These are phyloP conservation scores for Allobates femoralis DNA, from an alignment of 2,797 vertebrate genomes.

Conservation along the genomic window DNA sequence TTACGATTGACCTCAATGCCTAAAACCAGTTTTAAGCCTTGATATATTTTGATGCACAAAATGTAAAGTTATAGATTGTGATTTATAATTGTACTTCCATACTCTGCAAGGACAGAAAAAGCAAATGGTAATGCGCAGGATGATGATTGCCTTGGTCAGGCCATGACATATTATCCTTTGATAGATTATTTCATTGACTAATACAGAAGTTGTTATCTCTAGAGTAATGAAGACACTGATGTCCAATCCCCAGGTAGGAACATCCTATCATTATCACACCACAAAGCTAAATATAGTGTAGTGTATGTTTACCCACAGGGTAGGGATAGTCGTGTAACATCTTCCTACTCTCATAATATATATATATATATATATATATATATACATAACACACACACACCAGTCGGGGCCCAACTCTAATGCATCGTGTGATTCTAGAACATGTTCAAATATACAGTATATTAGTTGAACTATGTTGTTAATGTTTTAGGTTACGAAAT, in stretches of 20 bases:
- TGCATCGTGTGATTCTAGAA: no score
- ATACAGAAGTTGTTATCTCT: background rate
- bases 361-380: slow-evolving; percentile 9
- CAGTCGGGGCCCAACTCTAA: no score
- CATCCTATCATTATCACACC: background rate
- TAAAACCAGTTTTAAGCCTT: background rate
- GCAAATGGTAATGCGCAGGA: no score
- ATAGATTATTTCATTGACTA: background rate
- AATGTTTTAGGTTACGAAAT: no score
- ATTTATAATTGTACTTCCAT: no score
- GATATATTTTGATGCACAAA: background rate
- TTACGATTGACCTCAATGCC: no score
- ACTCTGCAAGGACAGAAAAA: no score
- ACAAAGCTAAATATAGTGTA: background rate
- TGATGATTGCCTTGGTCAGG: background rate
- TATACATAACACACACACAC: no score
- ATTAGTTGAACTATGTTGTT: no score
- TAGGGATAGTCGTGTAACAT: background rate
- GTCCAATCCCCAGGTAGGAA: background rate
- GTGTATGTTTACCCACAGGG: background rate
- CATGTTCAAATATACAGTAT: no score
- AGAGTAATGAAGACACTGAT: background rate
- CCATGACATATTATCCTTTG: background rate
- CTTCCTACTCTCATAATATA: background rate
- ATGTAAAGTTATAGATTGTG: background rate